phyloP scores from a whole-genome alignment of 2,797 vertebrate species.

The Odontamblyopus lacepedii region DNA sequence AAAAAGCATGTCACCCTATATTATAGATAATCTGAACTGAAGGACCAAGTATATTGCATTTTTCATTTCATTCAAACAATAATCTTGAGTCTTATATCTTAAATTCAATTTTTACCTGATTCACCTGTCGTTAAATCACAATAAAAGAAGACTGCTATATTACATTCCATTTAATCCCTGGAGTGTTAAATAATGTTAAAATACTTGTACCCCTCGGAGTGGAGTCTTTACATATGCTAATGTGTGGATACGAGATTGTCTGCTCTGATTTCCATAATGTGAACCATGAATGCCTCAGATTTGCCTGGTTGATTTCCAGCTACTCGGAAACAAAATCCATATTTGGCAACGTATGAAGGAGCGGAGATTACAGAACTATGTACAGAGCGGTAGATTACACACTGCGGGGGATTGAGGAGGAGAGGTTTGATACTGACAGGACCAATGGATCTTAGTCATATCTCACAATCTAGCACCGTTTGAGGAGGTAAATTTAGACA shows the following conservation, averaged over 20 bases:
- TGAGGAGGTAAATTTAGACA: not conserved
- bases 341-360: slow-evolving; percentile 49
- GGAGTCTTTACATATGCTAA: slow-evolving; percentile 67
- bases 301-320: slow-evolving; percentile 64
- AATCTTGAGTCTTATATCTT: not conserved
- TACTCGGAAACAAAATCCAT: slow-evolving; percentile 58
- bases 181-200: slow-evolving; percentile 64
- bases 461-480: not conserved
- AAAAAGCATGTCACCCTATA: not conserved
- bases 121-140: slow-evolving; percentile 35
- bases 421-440: not conserved
- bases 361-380: slow-evolving; percentile 40
- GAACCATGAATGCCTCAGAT: slow-evolving; percentile 62
- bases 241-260: slow-evolving; percentile 47
- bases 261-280: slow-evolving; percentile 66
- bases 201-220: slow-evolving; percentile 51
- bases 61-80: not conserved
- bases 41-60: not conserved
- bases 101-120: not conserved
- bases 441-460: not conserved
- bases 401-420: slow-evolving; percentile 1
- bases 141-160: slow-evolving; percentile 37
- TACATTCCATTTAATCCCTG: slow-evolving; percentile 47
- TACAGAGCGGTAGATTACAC: slow-evolving; percentile 36
- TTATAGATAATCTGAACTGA: not conserved